Base-by-base conservation (phyloP, 1,140 invertebrate species). In the Euwallacea similis region DNA sequence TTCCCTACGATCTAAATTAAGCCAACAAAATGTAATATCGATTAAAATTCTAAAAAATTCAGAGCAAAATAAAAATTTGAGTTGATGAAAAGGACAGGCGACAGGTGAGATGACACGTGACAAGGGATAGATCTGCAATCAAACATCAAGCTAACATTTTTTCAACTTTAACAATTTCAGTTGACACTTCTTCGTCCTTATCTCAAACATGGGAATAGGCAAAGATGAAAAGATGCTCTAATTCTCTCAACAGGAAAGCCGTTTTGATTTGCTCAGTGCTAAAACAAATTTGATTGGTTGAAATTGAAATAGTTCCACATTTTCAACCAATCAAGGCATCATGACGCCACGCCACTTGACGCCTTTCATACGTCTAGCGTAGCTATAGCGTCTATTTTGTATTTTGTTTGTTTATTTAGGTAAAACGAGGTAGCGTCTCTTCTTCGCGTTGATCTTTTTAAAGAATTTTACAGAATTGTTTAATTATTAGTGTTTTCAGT, bases 331-430 rank as follows among this genome's bases (percentile, higher is more conserved):
- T 56, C 54, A 56, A 2, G 16, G 7, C 11, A 56, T 21, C 8
- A 10, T 56, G 54, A 56, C 54, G 54, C 54, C 13, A 41, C 21
- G 21, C 21, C 21, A 33, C 1, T 33, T 33, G 21, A 33, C 21
- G 21, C 21, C 21, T 33, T 33, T 33, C 21, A 33, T 33, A 10
- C 13, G 21, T 60, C 58, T 60, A 60, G 58, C 58, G 58, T 60
- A 6, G 9, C 58, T 60, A 16, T 60, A 60, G 58, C 58, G 58
- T 60, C 58, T 15, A 6, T 60, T 10, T 10, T 56, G 54, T 8
- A 42, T 41, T 41, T 60, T 8, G 58, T 60, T 60, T 60, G 58
- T 60, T 60, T 60, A 42, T 56, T 33, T 56, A 15, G n/a, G 10
- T 56, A 13, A 56, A 13, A 15, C 10, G 16, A 21, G 11, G 8